A percentile compares a stretch with the other conserved stretches of the same genome.
Evolutionary conservation across 1,140 invertebrate genomes (phyloP).

Genomic region (Sycophaga agraensis): DNA sequence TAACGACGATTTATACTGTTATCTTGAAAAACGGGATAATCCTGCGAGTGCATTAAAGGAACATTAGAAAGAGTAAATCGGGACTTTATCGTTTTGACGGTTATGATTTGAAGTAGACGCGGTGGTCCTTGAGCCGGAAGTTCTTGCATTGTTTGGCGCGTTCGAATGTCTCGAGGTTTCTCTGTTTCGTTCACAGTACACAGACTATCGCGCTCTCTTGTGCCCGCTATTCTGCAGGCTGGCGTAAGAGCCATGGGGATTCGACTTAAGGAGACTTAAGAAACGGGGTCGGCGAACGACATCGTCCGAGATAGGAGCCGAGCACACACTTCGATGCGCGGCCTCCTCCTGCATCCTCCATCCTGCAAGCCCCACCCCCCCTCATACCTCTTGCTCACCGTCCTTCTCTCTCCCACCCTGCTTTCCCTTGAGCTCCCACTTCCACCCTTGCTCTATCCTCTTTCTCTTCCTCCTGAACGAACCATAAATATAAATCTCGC

Average conservation of each 20-base stretch:
- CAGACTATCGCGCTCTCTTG: not conserved
- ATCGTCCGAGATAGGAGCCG: conserved; percentile 19
- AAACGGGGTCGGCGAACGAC: conserved; percentile 26
- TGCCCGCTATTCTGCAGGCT: conserved; percentile 9
- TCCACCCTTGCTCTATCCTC: not conserved
- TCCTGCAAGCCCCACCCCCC: no score
- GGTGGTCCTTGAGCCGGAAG: conserved; percentile 7
- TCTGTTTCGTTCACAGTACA: no score
- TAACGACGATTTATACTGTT: no score
- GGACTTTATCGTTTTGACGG: conserved; percentile 23
- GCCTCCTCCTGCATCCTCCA: not conserved
- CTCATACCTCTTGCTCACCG: not conserved
- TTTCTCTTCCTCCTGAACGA: conserved; percentile 27
- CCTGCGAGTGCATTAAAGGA: no score
- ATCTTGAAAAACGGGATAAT: no score
- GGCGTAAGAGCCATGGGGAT: conserved; percentile 23
- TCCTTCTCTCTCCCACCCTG: no score
- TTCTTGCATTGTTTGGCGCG: conserved; percentile 10
- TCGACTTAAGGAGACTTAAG: conserved; percentile 28
- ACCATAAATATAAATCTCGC: conserved; percentile 33
- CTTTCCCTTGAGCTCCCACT: not conserved
- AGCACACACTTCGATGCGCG: conserved; percentile 5
- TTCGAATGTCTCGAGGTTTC: not conserved
- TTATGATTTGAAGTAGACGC: conserved; percentile 18
- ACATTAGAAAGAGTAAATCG: no score